Evolutionary conservation across 2,797 vertebrate genomes (phyloP), one percentile per base, ranked within the genome.

Genomic region (Xerus rutilus): DNA sequence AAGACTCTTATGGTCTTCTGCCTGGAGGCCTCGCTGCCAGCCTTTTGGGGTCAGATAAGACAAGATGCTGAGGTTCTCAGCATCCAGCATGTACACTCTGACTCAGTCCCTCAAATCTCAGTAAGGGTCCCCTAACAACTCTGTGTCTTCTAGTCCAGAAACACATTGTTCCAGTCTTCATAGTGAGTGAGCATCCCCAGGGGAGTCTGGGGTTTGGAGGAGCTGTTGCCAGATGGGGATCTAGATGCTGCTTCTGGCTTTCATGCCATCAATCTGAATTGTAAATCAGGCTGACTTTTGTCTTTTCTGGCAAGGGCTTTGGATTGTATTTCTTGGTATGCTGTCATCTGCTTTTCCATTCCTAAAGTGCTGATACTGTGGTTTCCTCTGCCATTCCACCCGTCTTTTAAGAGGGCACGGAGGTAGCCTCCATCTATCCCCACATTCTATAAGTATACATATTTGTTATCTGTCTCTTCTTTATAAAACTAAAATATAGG

Each of bases 301-400:
- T 77, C 6, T 81, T 81, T 88, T 86, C 52, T 32, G 35, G 20
- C 35, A 4, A 28, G 25, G 70, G 5, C 13, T 73, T 82, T 20
- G 5, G 14, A 28, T 78, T 25, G 69, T 35, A 45, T 78, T 91
- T 93, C 39, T 52, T 57, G 20, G 3, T 79, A 5, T 54, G 12
- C 45, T 79, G 23, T 93, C 83, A 76, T 82, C n/a, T 86, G 10
- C 64, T 94, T 85, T 85, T 89, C 57, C 89, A 2, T 25, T 86
- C 93, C 52, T 79, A 47, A 93, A 92, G 65, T 57, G n/a, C 62
- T 43, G 72, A 49, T 17, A 30, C 28, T n/a, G 6, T 83, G 65
- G 20, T 76, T 78, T 64, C 10, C 14, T 57, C 45, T 94, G 62
- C 69, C n/a, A 14, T 64, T 77, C 57, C 39, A 35, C 21, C 25